Conservation (phyloP, 2,113 vertebrate genomes). For the Dissostichus mawsoni region DNA sequence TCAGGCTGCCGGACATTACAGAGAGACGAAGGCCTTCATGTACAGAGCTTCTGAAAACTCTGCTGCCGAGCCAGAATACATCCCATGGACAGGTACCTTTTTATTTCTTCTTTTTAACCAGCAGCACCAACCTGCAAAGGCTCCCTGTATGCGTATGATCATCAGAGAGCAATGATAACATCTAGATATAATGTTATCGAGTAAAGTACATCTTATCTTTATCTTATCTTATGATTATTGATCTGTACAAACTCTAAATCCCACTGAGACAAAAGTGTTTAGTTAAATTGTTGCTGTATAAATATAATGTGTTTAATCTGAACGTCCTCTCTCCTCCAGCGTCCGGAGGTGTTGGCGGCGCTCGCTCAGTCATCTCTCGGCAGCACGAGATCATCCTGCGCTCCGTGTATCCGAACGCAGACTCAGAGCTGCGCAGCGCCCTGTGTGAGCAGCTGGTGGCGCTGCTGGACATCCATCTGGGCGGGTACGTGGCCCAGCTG, state of each 20-base stretch:
- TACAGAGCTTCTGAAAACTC: slow-evolving; percentile 87
- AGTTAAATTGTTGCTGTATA: too few species aligned
- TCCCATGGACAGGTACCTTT: slow-evolving; percentile 95
- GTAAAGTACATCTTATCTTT: too few species aligned
- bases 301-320: too few species aligned
- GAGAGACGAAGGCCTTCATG: slow-evolving; percentile 87
- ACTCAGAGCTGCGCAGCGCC: slow-evolving; percentile 87
- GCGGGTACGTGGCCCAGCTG: slow-evolving; percentile 92
- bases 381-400: slow-evolving; percentile 91
- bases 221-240: too few species aligned
- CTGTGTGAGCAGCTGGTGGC: slow-evolving; percentile 93
- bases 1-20: slow-evolving; percentile 91
- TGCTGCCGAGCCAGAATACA: slow-evolving; percentile 89
- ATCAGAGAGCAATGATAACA: too few species aligned
- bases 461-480: slow-evolving; percentile 89
- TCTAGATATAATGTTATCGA: too few species aligned
- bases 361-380: slow-evolving; percentile 84
- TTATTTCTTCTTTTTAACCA: background rate
- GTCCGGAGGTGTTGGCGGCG: slow-evolving; percentile 80
- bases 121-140: too few species aligned
- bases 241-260: too few species aligned
- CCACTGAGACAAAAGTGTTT: too few species aligned
- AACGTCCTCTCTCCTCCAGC: slow-evolving; percentile 76
- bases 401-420: slow-evolving; percentile 90
- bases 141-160: too few species aligned